Base-by-base conservation (phyloP, 2,888 invertebrate genomes). In the Drosophila limbata region DNA sequence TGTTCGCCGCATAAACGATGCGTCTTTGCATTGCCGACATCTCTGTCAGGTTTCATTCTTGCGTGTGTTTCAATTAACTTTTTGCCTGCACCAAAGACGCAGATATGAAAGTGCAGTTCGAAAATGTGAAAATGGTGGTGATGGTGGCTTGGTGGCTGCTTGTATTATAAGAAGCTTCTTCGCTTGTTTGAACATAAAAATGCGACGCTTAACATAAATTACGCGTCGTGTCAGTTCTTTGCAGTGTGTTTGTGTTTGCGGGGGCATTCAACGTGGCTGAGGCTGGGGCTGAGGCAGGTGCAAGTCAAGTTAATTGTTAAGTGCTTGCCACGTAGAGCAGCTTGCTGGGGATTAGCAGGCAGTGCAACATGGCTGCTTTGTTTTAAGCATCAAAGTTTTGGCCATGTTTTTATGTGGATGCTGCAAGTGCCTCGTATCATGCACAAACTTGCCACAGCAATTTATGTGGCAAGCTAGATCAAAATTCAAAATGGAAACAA, bases 131-230 rank as follows among this genome's bases (percentile, higher is more conserved):
- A n/a, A n/a, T 33, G 69, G 40, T n/a, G n/a, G 8, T 37, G 6
- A 25, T 1, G 50, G 33, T 31, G 51, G 33, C 15, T 10, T 48
- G 63, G 25, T 15, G 37, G 44, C 66, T 69, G 70, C 47, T 69
- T 55, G 87, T 74, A 86, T 80, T 78, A 72, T 84, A 88, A 88
- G 84, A 87, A 86, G 84, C 89, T 84, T 84, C 89, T 80, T 76
- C 73, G 84, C 89, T 84, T 84, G 84, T 86, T 84, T 84, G 84
- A 86, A 84, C 85, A 89, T 89, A 85, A 85, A 85, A 89, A 85
- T 83, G 81, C 82, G 69, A 70, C 75, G 87, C 84, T 88, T 88
- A 88, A 84, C 89, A 88, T 88, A 88, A 88, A 89, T 88, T 90
- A 90, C 80, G 79, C 68, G 57, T 77, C 75, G 55, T 79, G 79